Base-by-base conservation (phyloP, 2,888 invertebrate genomes). In the Cephus pygmeus region DNA sequence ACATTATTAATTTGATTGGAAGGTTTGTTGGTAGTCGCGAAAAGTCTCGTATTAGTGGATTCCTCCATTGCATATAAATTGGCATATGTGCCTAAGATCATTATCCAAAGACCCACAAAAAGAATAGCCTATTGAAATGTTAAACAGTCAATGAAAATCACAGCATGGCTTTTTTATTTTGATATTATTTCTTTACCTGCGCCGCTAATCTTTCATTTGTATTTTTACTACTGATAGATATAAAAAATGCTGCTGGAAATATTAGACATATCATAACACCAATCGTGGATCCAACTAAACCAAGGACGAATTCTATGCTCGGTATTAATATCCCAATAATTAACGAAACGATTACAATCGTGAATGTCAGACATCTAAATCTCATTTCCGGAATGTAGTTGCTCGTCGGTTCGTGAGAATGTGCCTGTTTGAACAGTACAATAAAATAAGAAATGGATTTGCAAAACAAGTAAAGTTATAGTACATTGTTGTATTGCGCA, bases 211-310 rank as follows among this genome's bases (percentile, higher is more conserved):
- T 94, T 89, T 98, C 98, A 83, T 96, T 97, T 0, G 97, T 96
- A 83, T 96, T 94, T 91, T 97, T 97, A 73, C 95, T 95, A 12
- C 96, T 96, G 80, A 98, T 94, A 81, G 95, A 94, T 56, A 98
- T 94, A 90, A 98, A 98, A 89, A 98, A 97, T 0, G 97, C 94
- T 0, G 98, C 96, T 0, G 99, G 99, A 88, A 98, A 96, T 88
- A 99, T 95, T 68, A 98, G 95, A 87, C 98, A 98, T 83, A 99
- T 96, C 83, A 97, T 94, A 23, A 98, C 96, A 0, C 99, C 99
- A 85, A 98, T 98, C 0, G 99, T 98, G 1, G 99, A 97, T 0
- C 99, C 99, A 69, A 98, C 96, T 68, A 99, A 92, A 0, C 98
- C 98, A 79, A 99, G 94, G 77, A 99, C 97, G 86, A 99, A 94